Evolutionary conservation across 2,888 invertebrate genomes (phyloP).

Genomic region (Hofmannophila pseudospretella): DNA sequence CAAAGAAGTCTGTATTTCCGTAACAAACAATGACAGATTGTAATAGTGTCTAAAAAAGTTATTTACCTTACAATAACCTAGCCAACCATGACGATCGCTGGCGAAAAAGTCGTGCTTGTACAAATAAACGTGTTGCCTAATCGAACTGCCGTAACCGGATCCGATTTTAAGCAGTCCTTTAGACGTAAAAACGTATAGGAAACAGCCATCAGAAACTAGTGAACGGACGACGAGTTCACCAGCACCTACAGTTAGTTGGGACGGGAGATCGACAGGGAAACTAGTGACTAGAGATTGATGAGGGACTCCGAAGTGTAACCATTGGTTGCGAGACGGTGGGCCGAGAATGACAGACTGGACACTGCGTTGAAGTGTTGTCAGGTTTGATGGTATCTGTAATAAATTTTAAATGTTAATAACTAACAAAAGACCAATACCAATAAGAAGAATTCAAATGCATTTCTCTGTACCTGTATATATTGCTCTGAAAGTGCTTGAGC

Average conservation of each 20-base stretch:
- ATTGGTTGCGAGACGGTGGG: conserved; percentile 89
- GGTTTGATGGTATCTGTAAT: conserved; percentile 87
- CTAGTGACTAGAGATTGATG: conserved; percentile 84
- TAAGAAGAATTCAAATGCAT: background rate
- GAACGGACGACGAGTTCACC: conserved; percentile 71
- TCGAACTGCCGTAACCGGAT: conserved; percentile 95
- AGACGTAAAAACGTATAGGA: conserved; percentile 90
- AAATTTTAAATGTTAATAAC: background rate
- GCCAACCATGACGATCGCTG: conserved; percentile 87
- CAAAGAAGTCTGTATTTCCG: too few species aligned
- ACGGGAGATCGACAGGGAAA: conserved; percentile 73
- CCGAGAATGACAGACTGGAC: conserved; percentile 93
- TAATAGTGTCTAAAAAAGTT: too few species aligned
- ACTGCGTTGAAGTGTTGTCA: conserved; percentile 91
- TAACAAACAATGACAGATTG: too few species aligned
- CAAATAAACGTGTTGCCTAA: conserved; percentile 92
- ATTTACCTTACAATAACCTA: conserved; percentile 91
- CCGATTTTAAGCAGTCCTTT: conserved; percentile 95
- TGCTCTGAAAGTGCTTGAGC: conserved; percentile 86
- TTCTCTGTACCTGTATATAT: conserved; percentile 84
- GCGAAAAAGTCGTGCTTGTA: conserved; percentile 89
- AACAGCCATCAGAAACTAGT: conserved; percentile 93
- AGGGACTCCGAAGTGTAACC: conserved; percentile 93
- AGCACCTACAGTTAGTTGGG: conserved; percentile 43
- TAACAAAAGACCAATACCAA: background rate